These are phyloP conservation scores for Oxyura jamaicensis DNA, from an alignment of 2,113 vertebrate genomes.

Conservation along the genomic window DNA sequence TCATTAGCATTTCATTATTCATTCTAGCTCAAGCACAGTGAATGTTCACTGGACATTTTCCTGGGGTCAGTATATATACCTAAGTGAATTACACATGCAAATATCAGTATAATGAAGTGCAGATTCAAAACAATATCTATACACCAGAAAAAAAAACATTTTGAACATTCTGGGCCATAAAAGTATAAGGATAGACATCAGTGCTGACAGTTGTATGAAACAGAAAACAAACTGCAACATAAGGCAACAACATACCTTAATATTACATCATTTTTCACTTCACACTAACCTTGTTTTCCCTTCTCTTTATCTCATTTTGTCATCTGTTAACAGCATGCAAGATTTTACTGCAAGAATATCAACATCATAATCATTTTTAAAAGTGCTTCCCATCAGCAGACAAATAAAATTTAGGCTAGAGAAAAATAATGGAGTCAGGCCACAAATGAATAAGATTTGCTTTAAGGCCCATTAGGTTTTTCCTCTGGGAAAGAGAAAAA, in stretches of 20 bases:
- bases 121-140: not conserved
- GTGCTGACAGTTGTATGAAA: not conserved
- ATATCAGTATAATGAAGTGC: slow-evolving; percentile 7
- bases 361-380: not conserved
- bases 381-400: not conserved
- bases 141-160: not conserved
- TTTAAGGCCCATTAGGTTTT: not conserved
- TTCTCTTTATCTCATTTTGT: not conserved
- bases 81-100: slow-evolving; percentile 22
- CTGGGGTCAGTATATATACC: not conserved
- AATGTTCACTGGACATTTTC: slow-evolving; percentile 3
- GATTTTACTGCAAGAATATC: not conserved
- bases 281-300: not conserved
- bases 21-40: not conserved
- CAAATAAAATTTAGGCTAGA: not conserved
- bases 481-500: not conserved
- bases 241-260: not conserved
- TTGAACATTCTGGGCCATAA: not conserved
- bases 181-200: not conserved
- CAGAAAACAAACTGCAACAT: not conserved
- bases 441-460: not conserved
- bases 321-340: not conserved
- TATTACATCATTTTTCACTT: not conserved
- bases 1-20: slow-evolving; percentile 23
- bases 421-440: not conserved